Base-by-base conservation (phyloP, 1,140 invertebrate species). In the Himalopsyche phryganea region DNA sequence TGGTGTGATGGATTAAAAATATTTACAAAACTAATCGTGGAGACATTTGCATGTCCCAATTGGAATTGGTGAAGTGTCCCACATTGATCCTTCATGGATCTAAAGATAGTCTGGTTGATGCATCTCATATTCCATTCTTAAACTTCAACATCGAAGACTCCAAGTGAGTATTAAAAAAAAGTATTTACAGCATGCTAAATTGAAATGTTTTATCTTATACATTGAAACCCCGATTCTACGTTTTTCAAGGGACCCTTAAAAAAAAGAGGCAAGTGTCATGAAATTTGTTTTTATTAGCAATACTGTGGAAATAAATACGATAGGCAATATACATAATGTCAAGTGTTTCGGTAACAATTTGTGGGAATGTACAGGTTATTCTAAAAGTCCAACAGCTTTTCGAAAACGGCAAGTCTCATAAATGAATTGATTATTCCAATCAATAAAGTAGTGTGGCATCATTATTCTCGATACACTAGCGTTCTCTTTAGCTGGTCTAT, bases 81-180 rank as follows among this genome's bases (percentile, higher is more conserved):
- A 91, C 89, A 10, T 81, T 92, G 6, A 87, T 95, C 58, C 63
- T 94, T 20, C 89, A 94, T 68, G 92, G 92, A 1, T 77, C 82
- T 41, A 90, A 92, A 68, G 92, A 95, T 76, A 78, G 84, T 0
- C 74, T 92, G 70, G 84, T 94, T n/a, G 78, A 83, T 1, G 65
- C 71, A 15, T 81, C 86, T 53, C 92, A 95, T 78, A 80, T 87
- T 0, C 73, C 80, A 5, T 86, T 87, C 71, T 69, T 93, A n/a
- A 74, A 82, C 35, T 74, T 83, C 17, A 73, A 89, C 65, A 89
- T 92, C 49, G 72, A 71, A 59, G 74, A 81, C 60, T 81, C 84
- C 7, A 82, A 75, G 88, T 89, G 77, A 74, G 69, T 75, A 17
- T 40, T n/a, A n/a, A n/a, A n/a, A n/a, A n/a, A 35, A 35, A 7